Evolutionary conservation across 1,140 invertebrate species (phyloP).

Genomic region (Drosophila athabasca): DNA sequence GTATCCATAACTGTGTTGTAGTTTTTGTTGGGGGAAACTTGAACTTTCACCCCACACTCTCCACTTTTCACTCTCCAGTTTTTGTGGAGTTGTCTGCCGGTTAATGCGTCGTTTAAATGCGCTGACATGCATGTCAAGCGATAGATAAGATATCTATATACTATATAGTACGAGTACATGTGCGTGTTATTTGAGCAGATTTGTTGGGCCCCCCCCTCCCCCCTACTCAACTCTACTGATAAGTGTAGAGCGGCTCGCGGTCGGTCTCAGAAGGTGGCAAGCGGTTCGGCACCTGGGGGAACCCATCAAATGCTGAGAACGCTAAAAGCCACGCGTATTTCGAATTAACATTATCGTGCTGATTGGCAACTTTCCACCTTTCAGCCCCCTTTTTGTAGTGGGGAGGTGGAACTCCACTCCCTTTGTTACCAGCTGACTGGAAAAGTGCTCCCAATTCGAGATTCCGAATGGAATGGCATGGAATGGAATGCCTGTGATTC

Average conservation of each 20-base stretch:
- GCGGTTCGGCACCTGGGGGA: slow-evolving; percentile 25
- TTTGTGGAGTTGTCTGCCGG: slow-evolving; percentile 23
- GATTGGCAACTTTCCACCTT: slow-evolving; percentile 56
- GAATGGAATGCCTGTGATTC: slow-evolving; percentile 42
- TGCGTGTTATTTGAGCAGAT: slow-evolving; percentile 72
- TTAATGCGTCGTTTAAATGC: slow-evolving; percentile 70
- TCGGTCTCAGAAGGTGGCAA: slow-evolving; percentile 17
- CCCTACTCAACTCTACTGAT: slow-evolving; percentile 39
- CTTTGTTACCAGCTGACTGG: slow-evolving; percentile 24
- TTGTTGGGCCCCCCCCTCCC: too few species aligned
- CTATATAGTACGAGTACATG: slow-evolving; percentile 48
- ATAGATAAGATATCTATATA: slow-evolving; percentile 36
- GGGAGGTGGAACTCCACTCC: slow-evolving; percentile 31
- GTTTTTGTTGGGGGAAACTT: neutral
- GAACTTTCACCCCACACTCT: too few species aligned
- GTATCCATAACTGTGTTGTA: slow-evolving; percentile 12
- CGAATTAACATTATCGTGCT: slow-evolving; percentile 68
- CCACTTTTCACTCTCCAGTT: too few species aligned
- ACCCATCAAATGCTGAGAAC: slow-evolving; percentile 18
- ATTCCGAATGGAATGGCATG: too few species aligned
- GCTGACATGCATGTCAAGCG: slow-evolving; percentile 64
- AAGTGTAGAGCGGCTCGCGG: slow-evolving; percentile 25
- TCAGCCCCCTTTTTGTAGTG: slow-evolving; percentile 28
- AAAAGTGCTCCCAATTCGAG: slow-evolving; percentile 2
- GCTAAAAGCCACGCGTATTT: slow-evolving; percentile 74